Evolutionary conservation across 2,888 invertebrate genomes (phyloP).

Genomic region (Nephrotoma flavescens): DNA sequence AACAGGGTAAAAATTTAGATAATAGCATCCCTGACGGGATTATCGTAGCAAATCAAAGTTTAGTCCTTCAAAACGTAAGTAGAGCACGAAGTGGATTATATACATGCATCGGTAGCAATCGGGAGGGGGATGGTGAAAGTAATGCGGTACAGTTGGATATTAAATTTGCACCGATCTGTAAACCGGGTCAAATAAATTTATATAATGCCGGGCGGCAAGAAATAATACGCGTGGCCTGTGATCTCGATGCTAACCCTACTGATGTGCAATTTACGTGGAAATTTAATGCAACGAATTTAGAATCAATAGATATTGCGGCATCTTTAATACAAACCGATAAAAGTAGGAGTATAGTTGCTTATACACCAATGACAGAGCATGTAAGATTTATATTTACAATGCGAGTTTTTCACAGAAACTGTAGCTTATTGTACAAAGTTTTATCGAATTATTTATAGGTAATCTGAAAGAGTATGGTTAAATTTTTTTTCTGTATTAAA

Average conservation of each 20-base stretch:
- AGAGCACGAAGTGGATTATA: constrained; percentile 65
- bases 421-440: no score
- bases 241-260: constrained; percentile 57
- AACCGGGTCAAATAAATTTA: constrained; percentile 48
- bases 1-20: constrained; percentile 58
- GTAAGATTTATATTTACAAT: constrained; percentile 20
- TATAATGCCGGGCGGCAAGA: constrained; percentile 62
- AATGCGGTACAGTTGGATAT: constrained; percentile 72
- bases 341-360: constrained; percentile 47
- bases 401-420: no score
- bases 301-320: constrained; percentile 50
- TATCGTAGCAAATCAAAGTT: constrained; percentile 76
- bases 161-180: constrained; percentile 61
- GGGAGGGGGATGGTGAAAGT: constrained; percentile 77
- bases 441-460: no score
- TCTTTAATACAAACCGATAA: constrained; percentile 45
- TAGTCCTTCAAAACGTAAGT: constrained; percentile 75
- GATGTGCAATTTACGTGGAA: constrained; percentile 57
- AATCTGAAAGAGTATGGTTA: no score
- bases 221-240: constrained; percentile 51
- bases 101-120: constrained; percentile 76
- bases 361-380: constrained; percentile 54
- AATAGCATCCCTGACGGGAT: constrained; percentile 68
- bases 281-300: constrained; percentile 55
- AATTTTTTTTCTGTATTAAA: no score